Conservation (phyloP, 2,888 invertebrate genomes). For the Colostygia pectinataria region DNA sequence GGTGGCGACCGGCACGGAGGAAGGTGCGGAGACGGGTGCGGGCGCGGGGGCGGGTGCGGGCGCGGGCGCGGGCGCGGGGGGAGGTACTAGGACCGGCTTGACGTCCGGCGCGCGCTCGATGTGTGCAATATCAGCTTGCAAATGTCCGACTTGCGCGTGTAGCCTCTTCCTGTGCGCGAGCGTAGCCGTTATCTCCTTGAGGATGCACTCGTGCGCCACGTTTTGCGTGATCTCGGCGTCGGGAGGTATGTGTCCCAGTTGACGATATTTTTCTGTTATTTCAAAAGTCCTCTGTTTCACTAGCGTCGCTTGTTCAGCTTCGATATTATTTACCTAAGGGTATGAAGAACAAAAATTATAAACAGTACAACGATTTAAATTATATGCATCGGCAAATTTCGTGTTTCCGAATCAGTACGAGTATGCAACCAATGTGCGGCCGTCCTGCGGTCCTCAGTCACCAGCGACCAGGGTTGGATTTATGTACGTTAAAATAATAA, state of each 20-base stretch:
- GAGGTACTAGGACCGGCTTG: slow-evolving; percentile 51
- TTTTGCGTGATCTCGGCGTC: slow-evolving; percentile 85
- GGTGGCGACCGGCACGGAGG: slow-evolving; percentile 64
- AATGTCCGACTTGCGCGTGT: slow-evolving; percentile 89
- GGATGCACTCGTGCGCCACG: slow-evolving; percentile 90
- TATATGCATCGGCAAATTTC: too few relatives aligned
- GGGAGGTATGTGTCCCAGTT: slow-evolving; percentile 78
- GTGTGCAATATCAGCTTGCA: slow-evolving; percentile 90
- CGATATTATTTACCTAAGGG: slow-evolving; percentile 84
- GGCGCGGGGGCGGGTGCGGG: not conserved
- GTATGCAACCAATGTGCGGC: too few relatives aligned
- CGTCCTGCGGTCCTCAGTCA: too few relatives aligned
- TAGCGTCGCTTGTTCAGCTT: slow-evolving; percentile 89
- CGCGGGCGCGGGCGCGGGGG: slow-evolving; percentile 2
- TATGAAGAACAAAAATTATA: slow-evolving; percentile 28
- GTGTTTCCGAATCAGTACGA: too few relatives aligned
- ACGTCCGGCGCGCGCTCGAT: slow-evolving; percentile 90
- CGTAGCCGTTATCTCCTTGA: slow-evolving; percentile 93
- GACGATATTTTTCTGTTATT: slow-evolving; percentile 87
- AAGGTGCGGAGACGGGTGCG: not conserved
- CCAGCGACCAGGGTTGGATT: too few relatives aligned
- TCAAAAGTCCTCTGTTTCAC: slow-evolving; percentile 89
- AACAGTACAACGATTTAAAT: too few relatives aligned
- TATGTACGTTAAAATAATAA: too few relatives aligned
- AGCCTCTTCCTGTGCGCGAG: slow-evolving; percentile 92